Base-by-base conservation (phyloP, 1,140 invertebrate species). In the Mylabris phalerata region DNA sequence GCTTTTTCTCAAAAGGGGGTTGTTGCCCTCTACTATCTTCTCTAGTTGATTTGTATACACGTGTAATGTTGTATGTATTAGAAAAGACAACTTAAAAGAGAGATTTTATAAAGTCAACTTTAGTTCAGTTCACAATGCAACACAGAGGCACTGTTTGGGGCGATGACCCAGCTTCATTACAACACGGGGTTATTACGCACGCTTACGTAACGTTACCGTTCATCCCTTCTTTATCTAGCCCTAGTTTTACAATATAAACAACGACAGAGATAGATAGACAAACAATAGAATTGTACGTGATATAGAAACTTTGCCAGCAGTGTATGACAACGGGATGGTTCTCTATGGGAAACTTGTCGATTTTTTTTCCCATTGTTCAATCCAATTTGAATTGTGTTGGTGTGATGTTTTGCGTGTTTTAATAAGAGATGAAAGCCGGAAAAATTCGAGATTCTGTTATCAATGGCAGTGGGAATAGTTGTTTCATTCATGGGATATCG, bases 181-280 rank as follows among this genome's bases (percentile, higher is more conserved):
- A 62, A 62, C 68, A 68, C 67, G 63, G 68, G 68, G 68, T 70
- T 68, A 68, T 70, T 70, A 70, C 61, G 67, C 67, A 67, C 55
- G 61, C 63, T 65, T 60, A 61, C 63, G 63, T 67, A 69, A 69
- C 66, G 65, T 63, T 65, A 69, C 60, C 42, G 59, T 57, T 62
- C 59, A 58, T 61, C 63, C 62, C 66, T 64, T 66, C 67, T 61
- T 63, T 66, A 58, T 67, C 55, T 62, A 47, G 46, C 57, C 57
- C 46, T 54, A 48, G 41, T 46, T 44, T 32, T 42, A 10, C 4
- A 10, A 40, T 45, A 50, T 48, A 58, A 32, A 46, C 11, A 54
- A 65, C 52, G 32, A 32, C 3, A 57, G 56, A 61, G 65, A 67
- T 41, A 50, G 60, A 62, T 51, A 52, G 51, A 45, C 51, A 42